These are phyloP conservation scores for Tupaia tana DNA, from an alignment of 2,113 vertebrate genomes.

Conservation along the genomic window DNA sequence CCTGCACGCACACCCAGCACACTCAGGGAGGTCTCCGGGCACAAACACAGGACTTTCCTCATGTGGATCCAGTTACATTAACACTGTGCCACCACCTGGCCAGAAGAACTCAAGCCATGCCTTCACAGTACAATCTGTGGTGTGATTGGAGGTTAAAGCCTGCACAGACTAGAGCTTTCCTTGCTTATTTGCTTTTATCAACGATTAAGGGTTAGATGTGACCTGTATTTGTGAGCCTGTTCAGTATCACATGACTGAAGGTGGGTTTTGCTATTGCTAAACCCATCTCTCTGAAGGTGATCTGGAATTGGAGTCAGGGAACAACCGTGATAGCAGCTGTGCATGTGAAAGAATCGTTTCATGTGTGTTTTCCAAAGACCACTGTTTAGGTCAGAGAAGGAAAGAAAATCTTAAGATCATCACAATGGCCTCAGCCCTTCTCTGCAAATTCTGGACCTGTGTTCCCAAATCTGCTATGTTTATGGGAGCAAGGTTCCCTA, in stretches of 20 bases:
- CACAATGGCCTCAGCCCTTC: neutral
- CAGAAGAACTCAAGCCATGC: neutral
- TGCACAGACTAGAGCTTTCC: neutral
- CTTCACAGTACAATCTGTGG: neutral
- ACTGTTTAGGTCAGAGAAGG: neutral
- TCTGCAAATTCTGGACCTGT: neutral
- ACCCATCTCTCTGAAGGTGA: neutral
- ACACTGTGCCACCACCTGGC: too few species aligned
- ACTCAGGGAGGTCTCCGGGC: too few species aligned
- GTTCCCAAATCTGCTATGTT: neutral
- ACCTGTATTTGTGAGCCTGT: rapidly evolving
- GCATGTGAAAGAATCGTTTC: neutral
- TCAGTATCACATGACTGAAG: rapidly evolving
- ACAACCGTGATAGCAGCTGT: neutral
- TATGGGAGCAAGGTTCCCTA: neutral
- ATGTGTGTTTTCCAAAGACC: neutral
- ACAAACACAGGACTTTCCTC: too few species aligned
- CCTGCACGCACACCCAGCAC: too few species aligned
- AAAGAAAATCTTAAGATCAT: neutral
- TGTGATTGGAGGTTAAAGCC: neutral
- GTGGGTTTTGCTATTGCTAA: neutral
- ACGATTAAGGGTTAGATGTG: neutral
- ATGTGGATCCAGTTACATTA: too few species aligned
- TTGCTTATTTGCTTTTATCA: neutral
- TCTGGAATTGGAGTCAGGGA: neutral